These are phyloP conservation scores for Erpornis zantholeuca DNA, from an alignment of 2,113 vertebrate species.

Conservation along the genomic window DNA sequence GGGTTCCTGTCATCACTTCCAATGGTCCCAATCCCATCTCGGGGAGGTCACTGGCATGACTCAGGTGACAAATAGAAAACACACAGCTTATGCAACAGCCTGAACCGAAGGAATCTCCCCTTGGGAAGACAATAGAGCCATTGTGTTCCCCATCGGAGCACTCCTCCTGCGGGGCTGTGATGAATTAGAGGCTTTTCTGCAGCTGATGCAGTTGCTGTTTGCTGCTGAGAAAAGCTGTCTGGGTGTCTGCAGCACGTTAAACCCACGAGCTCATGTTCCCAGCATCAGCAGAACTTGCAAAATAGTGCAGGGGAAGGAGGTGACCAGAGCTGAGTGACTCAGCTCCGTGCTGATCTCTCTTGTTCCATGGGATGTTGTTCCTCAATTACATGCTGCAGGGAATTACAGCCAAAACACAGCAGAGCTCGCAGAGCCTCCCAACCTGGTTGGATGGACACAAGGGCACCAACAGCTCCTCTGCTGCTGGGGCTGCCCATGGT, in stretches of 20 bases:
- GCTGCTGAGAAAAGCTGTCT: neutral
- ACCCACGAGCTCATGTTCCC: fast-evolving
- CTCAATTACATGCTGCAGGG: fast-evolving
- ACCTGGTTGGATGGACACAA: fast-evolving
- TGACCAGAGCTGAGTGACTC: neutral
- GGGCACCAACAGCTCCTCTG: neutral
- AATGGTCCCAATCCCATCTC: neutral
- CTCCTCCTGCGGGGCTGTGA: neutral
- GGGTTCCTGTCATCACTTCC: neutral
- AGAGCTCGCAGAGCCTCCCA: neutral
- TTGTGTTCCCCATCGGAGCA: neutral
- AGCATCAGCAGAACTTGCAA: neutral
- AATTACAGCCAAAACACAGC: fast-evolving
- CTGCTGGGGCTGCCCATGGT: neutral
- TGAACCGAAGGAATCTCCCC: neutral
- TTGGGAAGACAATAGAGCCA: neutral
- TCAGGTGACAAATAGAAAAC: slow-evolving; percentile 39
- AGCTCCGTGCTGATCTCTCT: neutral
- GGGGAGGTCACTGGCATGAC: neutral
- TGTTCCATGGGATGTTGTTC: fast-evolving
- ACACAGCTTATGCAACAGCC: neutral
- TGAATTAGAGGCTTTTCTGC: slow-evolving; percentile 16
- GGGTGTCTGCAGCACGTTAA: neutral
- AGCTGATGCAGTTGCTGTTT: neutral
- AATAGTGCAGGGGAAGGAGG: neutral